Percentiles rank a stretch among this genome's conserved stretches.
phyloP scores from a whole-genome alignment of 2,888 invertebrate species.

The Andrena bicolor region DNA sequence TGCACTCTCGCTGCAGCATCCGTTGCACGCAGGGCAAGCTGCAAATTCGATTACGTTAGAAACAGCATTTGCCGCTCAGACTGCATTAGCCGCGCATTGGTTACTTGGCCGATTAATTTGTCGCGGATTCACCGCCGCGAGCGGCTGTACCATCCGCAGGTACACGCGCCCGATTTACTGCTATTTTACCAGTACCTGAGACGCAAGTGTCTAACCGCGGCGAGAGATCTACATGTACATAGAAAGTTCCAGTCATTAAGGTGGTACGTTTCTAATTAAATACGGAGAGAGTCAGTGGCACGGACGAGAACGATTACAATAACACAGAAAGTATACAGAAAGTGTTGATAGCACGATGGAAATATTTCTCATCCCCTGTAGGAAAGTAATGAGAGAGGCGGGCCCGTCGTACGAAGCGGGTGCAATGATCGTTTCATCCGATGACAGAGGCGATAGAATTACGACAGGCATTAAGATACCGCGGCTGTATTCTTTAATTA shows the following conservation, averaged over 20 bases:
- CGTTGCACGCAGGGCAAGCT: slow-evolving; percentile 53
- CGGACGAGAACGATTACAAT: slow-evolving; percentile 22
- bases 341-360: neutral
- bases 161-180: slow-evolving; percentile 44
- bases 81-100: slow-evolving; percentile 59
- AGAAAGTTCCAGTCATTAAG: slow-evolving; percentile 5
- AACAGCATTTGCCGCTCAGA: slow-evolving; percentile 73
- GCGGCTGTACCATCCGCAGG: slow-evolving; percentile 52
- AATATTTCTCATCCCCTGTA: slow-evolving; percentile 40
- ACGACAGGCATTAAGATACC: slow-evolving; percentile 48
- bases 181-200: slow-evolving; percentile 14
- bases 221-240: slow-evolving; percentile 22
- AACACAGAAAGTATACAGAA: neutral
- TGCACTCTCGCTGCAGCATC: slow-evolving; percentile 11
- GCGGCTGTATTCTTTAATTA: slow-evolving; percentile 68
- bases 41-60: slow-evolving; percentile 78
- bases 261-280: slow-evolving; percentile 37
- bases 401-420: neutral
- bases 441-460: slow-evolving; percentile 50
- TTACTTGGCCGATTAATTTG: slow-evolving; percentile 71
- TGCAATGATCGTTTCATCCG: neutral
- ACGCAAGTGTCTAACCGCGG: neutral
- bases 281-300: neutral
- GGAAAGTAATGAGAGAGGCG: slow-evolving; percentile 52
- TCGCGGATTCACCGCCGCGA: slow-evolving; percentile 54